Evolutionary conservation across 2,888 invertebrate species (phyloP), one percentile per base, ranked within the genome.

Genomic region (Cheilosia variabilis): DNA sequence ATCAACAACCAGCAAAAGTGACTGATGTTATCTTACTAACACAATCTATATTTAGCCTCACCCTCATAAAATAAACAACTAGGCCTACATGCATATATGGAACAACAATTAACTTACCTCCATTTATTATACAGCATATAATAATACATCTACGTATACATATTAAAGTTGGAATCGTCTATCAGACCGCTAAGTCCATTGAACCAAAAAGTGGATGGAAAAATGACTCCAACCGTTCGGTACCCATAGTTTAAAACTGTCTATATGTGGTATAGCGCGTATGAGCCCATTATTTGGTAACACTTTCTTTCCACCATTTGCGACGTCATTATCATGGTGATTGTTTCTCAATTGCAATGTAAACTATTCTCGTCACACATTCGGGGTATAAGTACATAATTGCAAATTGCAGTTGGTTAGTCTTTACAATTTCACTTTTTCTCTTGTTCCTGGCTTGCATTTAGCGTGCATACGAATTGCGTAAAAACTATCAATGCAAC

Each of bases 221-320:
- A 68, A 68, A 41, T 10, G 37, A 75, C 27, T 57, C 41, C 27
- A 45, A 75, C 1, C 19, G 43, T 27, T 37, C 24, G 53, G 52
- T 52, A 24, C 24, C 24, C 2, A 41, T n/a, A n/a, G n/a, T n/a
- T n/a, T n/a, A n/a, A n/a, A n/a, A n/a, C n/a, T n/a, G n/a, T n/a
- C n/a, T n/a, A n/a, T n/a, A 60, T 22, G 41, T 17, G 45, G 47
- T 17, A 19, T 45, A 17, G 13, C n/a, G 69, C 24, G 22, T 5
- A 13, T 47, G 41, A 47, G 50, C 50, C 50, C 47, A 75, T 31
- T 66, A 57, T 65, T 66, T 66, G 57, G 65, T 66, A 65, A 75
- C 65, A 75, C 75, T 75, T 75, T 75, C 75, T 75, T 66, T 75
- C 57, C 47, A 57, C 57, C 75, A 66, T 41, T 27, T 57, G 58